Evolutionary conservation across 2,797 vertebrate species (phyloP).

Genomic region (Glossophaga mutica): DNA sequence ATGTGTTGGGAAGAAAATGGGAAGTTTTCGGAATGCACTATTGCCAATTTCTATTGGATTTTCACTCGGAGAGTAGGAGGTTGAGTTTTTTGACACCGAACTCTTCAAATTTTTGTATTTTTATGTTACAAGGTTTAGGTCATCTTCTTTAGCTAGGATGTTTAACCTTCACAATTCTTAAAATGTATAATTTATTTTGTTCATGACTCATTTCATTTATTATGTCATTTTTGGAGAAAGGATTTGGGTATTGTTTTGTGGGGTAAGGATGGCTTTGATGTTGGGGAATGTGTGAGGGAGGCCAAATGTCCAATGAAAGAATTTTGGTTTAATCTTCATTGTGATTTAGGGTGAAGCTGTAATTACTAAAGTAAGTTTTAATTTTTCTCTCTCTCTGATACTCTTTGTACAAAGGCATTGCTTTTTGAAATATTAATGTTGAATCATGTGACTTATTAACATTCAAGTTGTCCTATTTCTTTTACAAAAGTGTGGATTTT

Average conservation of each 20-base stretch:
- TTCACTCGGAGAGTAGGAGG: not conserved
- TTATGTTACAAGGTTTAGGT: not conserved
- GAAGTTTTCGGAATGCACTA: not conserved
- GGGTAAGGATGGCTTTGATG: not conserved
- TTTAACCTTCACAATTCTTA: not conserved
- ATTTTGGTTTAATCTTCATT: not conserved
- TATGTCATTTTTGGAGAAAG: not conserved
- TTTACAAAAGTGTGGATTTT: not conserved
- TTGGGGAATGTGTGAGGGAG: not conserved
- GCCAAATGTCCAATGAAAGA: not conserved
- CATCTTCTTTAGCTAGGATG: not conserved
- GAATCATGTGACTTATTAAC: not conserved
- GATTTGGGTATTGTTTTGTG: not conserved
- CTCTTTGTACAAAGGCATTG: not conserved
- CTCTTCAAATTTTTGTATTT: not conserved
- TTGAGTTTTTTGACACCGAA: not conserved
- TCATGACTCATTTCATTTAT: not conserved
- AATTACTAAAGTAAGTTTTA: not conserved
- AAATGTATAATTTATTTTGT: not conserved
- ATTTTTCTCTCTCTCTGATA: not conserved
- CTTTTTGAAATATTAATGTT: not conserved
- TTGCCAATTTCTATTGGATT: not conserved
- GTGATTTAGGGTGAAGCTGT: not conserved
- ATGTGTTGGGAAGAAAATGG: not conserved
- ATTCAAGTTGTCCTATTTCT: not conserved